Conservation (phyloP, 2,113 vertebrate genomes). For the Thamnophis sirtalis region DNA sequence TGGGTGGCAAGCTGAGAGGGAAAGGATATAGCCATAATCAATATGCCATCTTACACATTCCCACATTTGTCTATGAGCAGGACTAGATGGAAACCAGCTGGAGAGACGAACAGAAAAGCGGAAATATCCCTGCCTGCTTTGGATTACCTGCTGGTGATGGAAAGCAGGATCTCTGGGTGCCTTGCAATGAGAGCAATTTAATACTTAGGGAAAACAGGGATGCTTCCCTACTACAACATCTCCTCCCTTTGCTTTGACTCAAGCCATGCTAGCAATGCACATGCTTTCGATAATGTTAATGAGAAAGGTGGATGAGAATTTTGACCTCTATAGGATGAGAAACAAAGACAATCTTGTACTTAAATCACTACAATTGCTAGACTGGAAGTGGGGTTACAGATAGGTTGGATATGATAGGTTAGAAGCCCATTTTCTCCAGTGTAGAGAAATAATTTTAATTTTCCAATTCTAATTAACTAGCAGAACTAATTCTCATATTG, state of each 20-base stretch:
- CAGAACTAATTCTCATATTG: neutral
- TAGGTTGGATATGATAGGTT: neutral
- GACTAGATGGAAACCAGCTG: conserved; percentile 31
- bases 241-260: neutral
- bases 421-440: neutral
- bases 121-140: conserved; percentile 19
- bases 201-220: neutral
- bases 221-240: neutral
- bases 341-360: neutral
- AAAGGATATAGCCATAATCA: neutral
- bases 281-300: neutral
- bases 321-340: neutral
- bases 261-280: neutral
- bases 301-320: neutral
- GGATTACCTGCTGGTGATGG: conserved; percentile 23
- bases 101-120: conserved; percentile 9
- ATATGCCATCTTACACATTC: neutral
- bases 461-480: neutral
- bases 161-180: conserved; percentile 21
- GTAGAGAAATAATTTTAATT: neutral
- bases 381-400: neutral
- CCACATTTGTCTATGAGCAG: neutral
- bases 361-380: neutral
- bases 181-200: neutral
- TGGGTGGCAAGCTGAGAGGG: neutral